A percentile compares a stretch with the other conserved stretches of the same genome.
These are phyloP conservation scores for Oasisia sp. DNA, from an alignment of 2,888 invertebrate species.

Conservation along the genomic window DNA sequence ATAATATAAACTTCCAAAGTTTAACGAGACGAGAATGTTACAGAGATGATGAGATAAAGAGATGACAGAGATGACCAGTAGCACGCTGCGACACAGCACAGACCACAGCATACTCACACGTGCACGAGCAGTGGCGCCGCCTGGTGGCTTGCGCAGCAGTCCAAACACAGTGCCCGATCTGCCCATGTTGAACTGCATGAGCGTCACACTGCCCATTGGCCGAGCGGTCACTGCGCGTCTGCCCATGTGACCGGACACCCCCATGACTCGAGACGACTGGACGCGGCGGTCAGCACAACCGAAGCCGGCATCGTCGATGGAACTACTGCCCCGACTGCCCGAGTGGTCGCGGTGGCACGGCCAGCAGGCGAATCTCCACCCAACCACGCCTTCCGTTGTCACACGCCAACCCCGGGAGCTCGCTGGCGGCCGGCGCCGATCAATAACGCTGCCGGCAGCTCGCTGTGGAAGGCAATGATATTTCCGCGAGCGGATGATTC, in stretches of 20 bases:
- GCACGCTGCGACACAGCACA: background rate
- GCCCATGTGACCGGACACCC: background rate
- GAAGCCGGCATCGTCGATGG: background rate
- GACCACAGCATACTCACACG: background rate
- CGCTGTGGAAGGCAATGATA: background rate
- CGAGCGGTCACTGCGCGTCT: background rate
- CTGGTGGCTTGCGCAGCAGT: conserved; percentile 11
- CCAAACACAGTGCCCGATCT: background rate
- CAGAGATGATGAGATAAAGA: background rate
- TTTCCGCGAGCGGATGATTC: background rate
- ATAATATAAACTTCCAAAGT: background rate
- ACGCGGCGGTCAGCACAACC: background rate
- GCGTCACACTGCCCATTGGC: background rate
- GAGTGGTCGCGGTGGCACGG: background rate
- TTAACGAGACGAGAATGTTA: background rate
- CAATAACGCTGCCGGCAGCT: background rate
- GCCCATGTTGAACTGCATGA: background rate
- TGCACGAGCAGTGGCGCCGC: background rate
- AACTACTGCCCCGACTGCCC: background rate
- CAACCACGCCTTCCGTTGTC: conserved; percentile 5
- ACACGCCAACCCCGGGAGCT: background rate
- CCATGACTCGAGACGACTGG: background rate
- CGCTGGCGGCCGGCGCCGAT: background rate
- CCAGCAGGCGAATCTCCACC: background rate
- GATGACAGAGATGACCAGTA: background rate